These are phyloP conservation scores for Hippopotamus amphibius DNA, from an alignment of 2,113 vertebrate species.

Conservation along the genomic window DNA sequence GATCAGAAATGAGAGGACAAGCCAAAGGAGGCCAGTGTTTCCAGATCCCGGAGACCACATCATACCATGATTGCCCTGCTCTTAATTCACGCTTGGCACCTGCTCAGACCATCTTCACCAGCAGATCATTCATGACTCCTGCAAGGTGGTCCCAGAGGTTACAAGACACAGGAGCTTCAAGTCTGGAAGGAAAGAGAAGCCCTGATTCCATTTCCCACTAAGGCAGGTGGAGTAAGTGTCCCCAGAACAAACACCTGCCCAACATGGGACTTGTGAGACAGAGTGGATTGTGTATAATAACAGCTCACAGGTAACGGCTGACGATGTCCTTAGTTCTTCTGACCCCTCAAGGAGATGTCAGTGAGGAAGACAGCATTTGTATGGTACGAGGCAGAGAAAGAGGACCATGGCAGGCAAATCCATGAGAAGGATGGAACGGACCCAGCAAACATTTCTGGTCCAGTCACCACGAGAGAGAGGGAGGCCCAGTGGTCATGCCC, in stretches of 20 bases:
- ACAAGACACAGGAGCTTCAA: not conserved
- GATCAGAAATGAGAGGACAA: not conserved
- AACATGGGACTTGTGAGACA: not conserved
- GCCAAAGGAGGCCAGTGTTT: not conserved
- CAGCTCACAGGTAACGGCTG: too few species aligned
- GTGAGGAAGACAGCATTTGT: not conserved
- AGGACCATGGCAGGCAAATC: not conserved
- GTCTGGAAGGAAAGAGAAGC: not conserved
- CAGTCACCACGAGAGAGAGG: too few species aligned
- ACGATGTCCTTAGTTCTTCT: not conserved
- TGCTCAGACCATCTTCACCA: not conserved
- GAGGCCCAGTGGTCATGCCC: not conserved
- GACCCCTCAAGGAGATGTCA: not conserved
- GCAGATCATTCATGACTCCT: not conserved
- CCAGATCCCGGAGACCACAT: not conserved
- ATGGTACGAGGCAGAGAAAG: not conserved
- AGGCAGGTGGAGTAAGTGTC: too few species aligned
- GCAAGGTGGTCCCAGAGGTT: not conserved
- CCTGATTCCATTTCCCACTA: not conserved
- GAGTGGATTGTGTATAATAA: not conserved
- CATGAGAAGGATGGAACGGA: not conserved
- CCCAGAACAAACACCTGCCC: not conserved
- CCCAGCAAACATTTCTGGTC: rapidly evolving
- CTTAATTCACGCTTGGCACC: rapidly evolving
- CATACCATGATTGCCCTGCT: not conserved